Evolutionary conservation across 2,888 invertebrate genomes (phyloP), one percentile per base, ranked within the genome.

Genomic region (Drosophila kuntzei): DNA sequence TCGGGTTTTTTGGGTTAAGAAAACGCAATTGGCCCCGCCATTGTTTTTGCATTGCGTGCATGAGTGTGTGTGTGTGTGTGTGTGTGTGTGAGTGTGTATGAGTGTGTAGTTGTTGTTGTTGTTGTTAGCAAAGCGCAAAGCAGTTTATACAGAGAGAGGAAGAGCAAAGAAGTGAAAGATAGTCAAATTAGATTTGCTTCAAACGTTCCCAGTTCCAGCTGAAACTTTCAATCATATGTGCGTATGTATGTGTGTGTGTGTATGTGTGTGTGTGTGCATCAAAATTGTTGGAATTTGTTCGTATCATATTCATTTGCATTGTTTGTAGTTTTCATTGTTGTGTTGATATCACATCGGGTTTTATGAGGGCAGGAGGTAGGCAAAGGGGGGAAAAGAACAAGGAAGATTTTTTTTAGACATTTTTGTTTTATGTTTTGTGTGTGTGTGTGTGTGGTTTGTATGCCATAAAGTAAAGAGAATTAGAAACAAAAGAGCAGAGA

Each of bases 191-290:
- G 91, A 91, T 91, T 91, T 91, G 88, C 87, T 92, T 92, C 83
- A 92, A 90, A 79, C 90, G 91, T 85, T 92, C 90, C 91, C 92
- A 92, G 81, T 90, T 91, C 91, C 91, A 92, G 86, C 91, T 91
- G 89, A 87, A 80, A 82, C 76, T 74, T 76, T 74, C 61, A 71
- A 65, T 71, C 64, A 68, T 49, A 62, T 69, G 58, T 67, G 36
- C 29, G 34, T 71, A 51, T 32, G 32, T 55, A 4, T 60, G 32
- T 34, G 55, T 53, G 49, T 32, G 46, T 46, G 18, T 34, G 46
- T 22, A 27, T 50, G 46, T 53, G 50, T 50, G 53, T 49, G 16
- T 37, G 37, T 9, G 37, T 18, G 49, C 46, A 43, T 59, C 53
- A 69, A 36, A 47, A 53, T 60, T 47, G 59, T 60, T 49, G 32